Conservation (phyloP, 2,888 invertebrate genomes). For the Chydorus sphaericus region DNA sequence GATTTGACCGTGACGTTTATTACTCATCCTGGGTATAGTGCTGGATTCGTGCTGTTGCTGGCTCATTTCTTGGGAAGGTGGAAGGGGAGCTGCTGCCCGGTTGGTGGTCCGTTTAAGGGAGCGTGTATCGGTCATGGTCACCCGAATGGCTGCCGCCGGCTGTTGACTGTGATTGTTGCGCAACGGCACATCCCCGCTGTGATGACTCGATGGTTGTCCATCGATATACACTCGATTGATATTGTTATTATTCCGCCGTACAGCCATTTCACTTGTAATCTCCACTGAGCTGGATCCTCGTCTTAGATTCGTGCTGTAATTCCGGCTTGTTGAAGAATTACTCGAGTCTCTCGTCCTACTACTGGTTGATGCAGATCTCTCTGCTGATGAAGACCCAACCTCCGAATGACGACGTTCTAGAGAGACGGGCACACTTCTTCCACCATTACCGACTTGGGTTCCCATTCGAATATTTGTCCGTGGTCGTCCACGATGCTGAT, state of each 20-base stretch:
- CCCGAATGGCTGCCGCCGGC: constrained; percentile 4
- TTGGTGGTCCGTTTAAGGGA: background rate
- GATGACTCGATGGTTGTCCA: background rate
- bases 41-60: background rate
- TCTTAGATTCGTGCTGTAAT: background rate
- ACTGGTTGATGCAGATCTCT: background rate
- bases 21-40: background rate
- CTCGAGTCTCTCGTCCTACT: background rate
- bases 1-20: background rate
- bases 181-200: background rate
- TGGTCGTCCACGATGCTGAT: background rate
- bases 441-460: background rate
- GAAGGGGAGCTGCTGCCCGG: background rate
- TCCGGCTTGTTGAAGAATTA: background rate
- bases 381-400: too few relatives aligned
- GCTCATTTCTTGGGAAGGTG: background rate
- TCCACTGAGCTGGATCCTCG: background rate
- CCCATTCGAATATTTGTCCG: constrained; percentile 4
- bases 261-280: background rate
- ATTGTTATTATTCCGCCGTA: background rate
- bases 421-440: constrained; percentile 4
- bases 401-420: constrained; percentile 5
- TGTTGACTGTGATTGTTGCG: background rate
- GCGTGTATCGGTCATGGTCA: constrained; percentile 10
- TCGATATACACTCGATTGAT: constrained; percentile 14